Percentiles rank a stretch among this genome's conserved stretches.
Conservation (phyloP, 2,888 invertebrate genomes). For the Chrysolina americana region DNA sequence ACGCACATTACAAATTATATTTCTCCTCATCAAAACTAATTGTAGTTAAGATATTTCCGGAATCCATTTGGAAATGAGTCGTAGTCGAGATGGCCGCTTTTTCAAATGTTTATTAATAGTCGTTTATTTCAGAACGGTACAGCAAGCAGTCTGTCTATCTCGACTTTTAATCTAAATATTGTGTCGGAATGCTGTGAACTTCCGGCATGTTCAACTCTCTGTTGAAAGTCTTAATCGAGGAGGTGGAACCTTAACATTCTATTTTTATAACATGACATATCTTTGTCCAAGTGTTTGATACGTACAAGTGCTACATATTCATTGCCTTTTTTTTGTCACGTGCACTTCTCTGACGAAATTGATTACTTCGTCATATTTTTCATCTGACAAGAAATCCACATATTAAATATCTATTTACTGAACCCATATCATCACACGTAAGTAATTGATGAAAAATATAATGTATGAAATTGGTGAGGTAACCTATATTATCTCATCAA, state of each 20-base stretch:
- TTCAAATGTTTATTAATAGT: conserved; percentile 51
- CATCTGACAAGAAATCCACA: no score
- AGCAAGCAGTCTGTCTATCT: conserved; percentile 46
- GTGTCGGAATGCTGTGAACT: conserved; percentile 57
- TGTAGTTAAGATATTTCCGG: conserved; percentile 40
- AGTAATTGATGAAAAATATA: no score
- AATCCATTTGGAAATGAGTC: conserved; percentile 41
- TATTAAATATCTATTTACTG: no score
- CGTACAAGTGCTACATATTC: neutral
- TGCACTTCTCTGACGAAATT: no score
- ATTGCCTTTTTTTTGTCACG: no score
- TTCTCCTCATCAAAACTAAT: conserved; percentile 10
- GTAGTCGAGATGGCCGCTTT: conserved; percentile 38
- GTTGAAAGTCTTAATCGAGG: conserved; percentile 56
- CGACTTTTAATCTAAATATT: conserved; percentile 54
- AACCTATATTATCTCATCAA: no score
- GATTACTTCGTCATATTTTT: no score
- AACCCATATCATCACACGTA: no score
- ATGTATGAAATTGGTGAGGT: no score
- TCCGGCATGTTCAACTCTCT: conserved; percentile 56
- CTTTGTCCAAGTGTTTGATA: conserved; percentile 19
- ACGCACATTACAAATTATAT: no score
- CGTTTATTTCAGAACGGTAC: conserved; percentile 51
- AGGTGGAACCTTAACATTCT: conserved; percentile 42
- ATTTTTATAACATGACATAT: conserved; percentile 41